Evolutionary conservation across 2,888 invertebrate genomes (phyloP).

Genomic region (Laspeyria flexula): DNA sequence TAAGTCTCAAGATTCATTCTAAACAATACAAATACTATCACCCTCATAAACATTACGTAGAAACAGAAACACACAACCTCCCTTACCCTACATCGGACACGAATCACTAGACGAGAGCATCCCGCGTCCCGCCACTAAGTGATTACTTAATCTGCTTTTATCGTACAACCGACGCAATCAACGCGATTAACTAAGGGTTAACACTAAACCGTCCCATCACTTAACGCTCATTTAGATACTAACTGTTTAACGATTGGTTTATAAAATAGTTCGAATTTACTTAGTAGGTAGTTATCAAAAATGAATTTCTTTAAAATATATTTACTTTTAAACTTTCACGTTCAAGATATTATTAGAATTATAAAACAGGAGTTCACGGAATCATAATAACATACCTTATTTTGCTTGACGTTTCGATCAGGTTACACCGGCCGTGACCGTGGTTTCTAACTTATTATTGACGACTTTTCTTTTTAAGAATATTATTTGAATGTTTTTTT

Average conservation of each 20-base stretch:
- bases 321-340: too few species aligned
- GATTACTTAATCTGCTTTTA: slow-evolving; percentile 74
- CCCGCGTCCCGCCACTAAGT: slow-evolving; percentile 67
- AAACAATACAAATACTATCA: not conserved
- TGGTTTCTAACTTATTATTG: too few species aligned
- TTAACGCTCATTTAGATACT: slow-evolving; percentile 46
- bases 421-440: too few species aligned
- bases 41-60: not conserved
- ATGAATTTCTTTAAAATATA: too few species aligned
- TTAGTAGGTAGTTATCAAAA: too few species aligned
- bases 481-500: too few species aligned
- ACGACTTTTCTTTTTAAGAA: too few species aligned
- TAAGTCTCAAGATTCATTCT: too few species aligned
- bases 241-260: slow-evolving; percentile 33
- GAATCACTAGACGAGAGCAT: slow-evolving; percentile 53
- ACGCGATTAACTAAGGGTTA: slow-evolving; percentile 77
- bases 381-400: too few species aligned
- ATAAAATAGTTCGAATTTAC: not conserved
- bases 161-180: slow-evolving; percentile 70
- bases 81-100: slow-evolving; percentile 29
- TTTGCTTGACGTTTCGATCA: too few species aligned
- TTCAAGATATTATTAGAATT: too few species aligned
- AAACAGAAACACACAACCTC: slow-evolving; percentile 25
- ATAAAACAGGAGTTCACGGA: too few species aligned
- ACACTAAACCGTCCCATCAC: slow-evolving; percentile 65